Evolutionary conservation across 2,888 invertebrate species (phyloP).

Genomic region (Apoda limacodes): DNA sequence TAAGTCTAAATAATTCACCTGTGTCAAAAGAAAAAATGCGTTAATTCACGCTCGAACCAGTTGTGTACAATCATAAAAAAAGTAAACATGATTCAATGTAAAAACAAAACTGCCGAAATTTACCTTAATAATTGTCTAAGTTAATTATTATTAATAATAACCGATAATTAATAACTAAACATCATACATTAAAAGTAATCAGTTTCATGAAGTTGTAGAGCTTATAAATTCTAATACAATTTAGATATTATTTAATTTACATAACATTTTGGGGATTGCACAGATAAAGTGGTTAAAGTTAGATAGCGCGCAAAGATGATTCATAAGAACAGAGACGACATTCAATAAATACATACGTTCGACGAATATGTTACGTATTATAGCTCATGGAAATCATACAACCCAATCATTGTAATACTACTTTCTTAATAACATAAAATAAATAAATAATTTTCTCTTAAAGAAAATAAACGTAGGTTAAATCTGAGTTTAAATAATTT

Average conservation of each 20-base stretch:
- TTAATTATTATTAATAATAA: constrained; percentile 49
- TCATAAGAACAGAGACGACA: too few species aligned
- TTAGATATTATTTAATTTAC: constrained; percentile 64
- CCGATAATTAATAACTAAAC: constrained; percentile 61
- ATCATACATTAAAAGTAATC: constrained; percentile 57
- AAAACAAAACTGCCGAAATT: constrained; percentile 37
- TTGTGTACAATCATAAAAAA: constrained; percentile 53
- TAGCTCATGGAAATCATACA: too few species aligned
- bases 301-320: constrained; percentile 40
- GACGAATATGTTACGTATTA: constrained; percentile 25
- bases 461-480: constrained; percentile 50
- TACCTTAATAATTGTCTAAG: constrained; percentile 35
- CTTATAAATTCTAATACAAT: constrained; percentile 41
- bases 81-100: constrained; percentile 56
- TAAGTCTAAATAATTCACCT: constrained; percentile 66
- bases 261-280: constrained; percentile 55
- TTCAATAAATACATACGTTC: constrained; percentile 27
- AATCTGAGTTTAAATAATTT: constrained; percentile 32
- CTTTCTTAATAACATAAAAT: constrained; percentile 36
- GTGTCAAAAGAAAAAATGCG: constrained; percentile 59
- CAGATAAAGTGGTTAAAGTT: constrained; percentile 49
- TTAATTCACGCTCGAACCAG: constrained; percentile 37
- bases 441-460: constrained; percentile 56
- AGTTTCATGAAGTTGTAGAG: constrained; percentile 49
- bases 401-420: constrained; percentile 50